Conservation (phyloP, 2,797 vertebrate genomes). For the Heteromormyrus szaboi region DNA sequence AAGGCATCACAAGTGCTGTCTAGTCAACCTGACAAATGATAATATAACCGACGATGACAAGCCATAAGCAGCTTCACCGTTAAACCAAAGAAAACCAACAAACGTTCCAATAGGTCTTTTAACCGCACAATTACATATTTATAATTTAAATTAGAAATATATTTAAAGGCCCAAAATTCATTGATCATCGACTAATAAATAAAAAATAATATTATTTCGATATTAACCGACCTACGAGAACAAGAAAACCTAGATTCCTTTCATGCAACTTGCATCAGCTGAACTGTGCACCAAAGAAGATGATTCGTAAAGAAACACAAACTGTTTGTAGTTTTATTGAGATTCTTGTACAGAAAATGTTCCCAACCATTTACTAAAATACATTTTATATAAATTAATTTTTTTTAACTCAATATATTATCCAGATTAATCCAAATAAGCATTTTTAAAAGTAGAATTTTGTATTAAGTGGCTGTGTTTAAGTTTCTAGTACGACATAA, state of each 20-base stretch:
- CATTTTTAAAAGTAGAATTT: background rate
- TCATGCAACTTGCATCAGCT: slow-evolving; percentile 60
- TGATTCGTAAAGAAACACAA: slow-evolving; percentile 35
- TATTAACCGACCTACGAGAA: background rate
- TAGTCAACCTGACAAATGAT: slow-evolving; percentile 9
- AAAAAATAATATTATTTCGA: background rate
- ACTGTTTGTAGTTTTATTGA: background rate
- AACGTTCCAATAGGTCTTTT: background rate
- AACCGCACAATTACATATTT: slow-evolving; percentile 12
- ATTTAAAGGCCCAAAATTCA: background rate
- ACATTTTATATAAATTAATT: background rate
- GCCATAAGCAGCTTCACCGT: background rate
- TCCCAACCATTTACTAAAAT: background rate
- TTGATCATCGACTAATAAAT: background rate
- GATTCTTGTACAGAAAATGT: background rate
- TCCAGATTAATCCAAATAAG: background rate
- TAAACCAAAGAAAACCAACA: background rate
- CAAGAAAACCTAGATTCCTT: background rate
- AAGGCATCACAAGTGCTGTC: background rate
- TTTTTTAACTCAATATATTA: background rate
- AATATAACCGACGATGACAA: background rate
- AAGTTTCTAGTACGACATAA: slow-evolving; percentile 9
- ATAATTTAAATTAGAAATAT: slow-evolving; percentile 32
- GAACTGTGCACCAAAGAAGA: slow-evolving; percentile 9
- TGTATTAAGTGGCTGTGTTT: background rate